Base-by-base conservation (phyloP, 1,140 invertebrate species). In the Oryctes rhinoceros region DNA sequence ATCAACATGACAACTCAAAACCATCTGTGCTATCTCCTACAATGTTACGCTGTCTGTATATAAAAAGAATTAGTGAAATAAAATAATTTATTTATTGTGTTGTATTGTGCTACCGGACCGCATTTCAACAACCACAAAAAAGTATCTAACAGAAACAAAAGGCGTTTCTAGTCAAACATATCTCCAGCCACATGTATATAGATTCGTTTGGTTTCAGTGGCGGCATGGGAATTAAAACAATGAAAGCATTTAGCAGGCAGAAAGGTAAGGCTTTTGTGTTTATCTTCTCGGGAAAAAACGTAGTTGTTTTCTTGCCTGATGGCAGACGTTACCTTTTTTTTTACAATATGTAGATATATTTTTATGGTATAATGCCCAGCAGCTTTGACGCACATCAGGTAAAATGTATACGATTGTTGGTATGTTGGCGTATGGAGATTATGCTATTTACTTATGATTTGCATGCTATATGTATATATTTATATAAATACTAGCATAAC, bases 221-320 rank as follows among this genome's bases (percentile, higher is more conserved):
- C 86, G 88, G 87, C 81, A 89, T 89, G 88, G 88, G 88, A 87
- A 89, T 89, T 85, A 89, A 89, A 88, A 88, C 88, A 84, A 89
- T 89, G 88, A 89, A 89, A 86, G 86, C 88, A 76, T 88, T 88
- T 81, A 88, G 84, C 84, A 88, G 88, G 84, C 87, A 84, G 84
- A 88, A 88, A 88, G 88, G 88, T 89, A 87, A 85, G 65, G 9
- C 53, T 62, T 62, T 62, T 44, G 39, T 44, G 53, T 62, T 62
- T 62, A 62, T 62, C 53, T 62, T 62, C 5, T 62, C 53, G 53
- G 53, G 53, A 62, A 62, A 20, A 62, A 62, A 2, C 15, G 15
- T n/a, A 6, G 7, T 62, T 62, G 53, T 62, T 62, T 62, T 62
- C 53, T 15, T 62, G 15, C 53, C 15, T 62, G 15, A n/a, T 15